phyloP scores from a whole-genome alignment of 2,888 invertebrate genomes.

The Eilema caniola region DNA sequence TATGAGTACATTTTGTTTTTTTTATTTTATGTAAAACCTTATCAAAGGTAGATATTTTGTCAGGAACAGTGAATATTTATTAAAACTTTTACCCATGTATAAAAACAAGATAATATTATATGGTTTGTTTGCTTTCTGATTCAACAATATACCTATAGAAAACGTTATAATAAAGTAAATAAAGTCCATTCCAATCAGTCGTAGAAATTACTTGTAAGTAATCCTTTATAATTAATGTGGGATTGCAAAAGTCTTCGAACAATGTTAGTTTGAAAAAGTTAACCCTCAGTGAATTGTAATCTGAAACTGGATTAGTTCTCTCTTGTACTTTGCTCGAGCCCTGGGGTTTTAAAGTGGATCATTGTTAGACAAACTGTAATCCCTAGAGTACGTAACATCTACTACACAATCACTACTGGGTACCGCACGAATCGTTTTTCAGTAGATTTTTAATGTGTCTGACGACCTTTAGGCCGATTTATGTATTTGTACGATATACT shows the following conservation, averaged over 20 bases:
- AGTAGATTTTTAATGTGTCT: constrained; percentile 18
- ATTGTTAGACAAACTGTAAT: constrained; percentile 49
- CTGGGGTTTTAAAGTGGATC: constrained; percentile 40
- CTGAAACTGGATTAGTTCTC: constrained; percentile 42
- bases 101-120: background rate
- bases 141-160: too few relatives aligned
- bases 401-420: constrained; percentile 29
- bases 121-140: too few relatives aligned
- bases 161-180: too few relatives aligned
- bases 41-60: constrained; percentile 24
- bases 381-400: constrained; percentile 31
- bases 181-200: too few relatives aligned
- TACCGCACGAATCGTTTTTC: background rate
- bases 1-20: constrained; percentile 39
- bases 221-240: background rate
- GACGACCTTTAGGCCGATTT: background rate
- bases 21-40: constrained; percentile 34
- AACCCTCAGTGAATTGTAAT: constrained; percentile 34
- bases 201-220: background rate
- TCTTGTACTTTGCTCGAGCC: constrained; percentile 28
- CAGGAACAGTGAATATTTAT: background rate
- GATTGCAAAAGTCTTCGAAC: background rate
- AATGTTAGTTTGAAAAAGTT: constrained; percentile 33
- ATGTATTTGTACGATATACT: constrained; percentile 7
- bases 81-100: background rate